Conservation (phyloP, 2,113 vertebrate species). For the Embiotoca jacksoni region DNA sequence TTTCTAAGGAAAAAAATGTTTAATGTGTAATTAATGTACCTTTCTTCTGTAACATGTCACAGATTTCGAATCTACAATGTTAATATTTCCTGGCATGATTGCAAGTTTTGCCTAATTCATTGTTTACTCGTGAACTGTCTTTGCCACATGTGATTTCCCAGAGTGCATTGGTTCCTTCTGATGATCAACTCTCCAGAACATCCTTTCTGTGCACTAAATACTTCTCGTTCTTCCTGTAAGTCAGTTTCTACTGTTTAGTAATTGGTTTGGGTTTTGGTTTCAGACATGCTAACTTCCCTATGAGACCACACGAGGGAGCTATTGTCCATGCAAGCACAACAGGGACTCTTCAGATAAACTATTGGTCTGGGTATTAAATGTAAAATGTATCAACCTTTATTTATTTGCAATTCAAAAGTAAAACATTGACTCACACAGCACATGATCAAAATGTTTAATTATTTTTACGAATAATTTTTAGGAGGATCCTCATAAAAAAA, state of each 20-base stretch:
- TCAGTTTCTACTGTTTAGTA: neutral
- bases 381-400: neutral
- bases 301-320: conserved; percentile 65
- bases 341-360: neutral
- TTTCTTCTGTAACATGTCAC: neutral
- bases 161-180: neutral
- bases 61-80: neutral
- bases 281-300: neutral
- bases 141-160: conserved; percentile 7
- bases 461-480: neutral
- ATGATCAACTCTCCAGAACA: conserved; percentile 9
- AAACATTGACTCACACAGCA: neutral
- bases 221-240: neutral
- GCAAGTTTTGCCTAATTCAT: neutral
- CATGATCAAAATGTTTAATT: neutral
- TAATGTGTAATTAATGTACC: too few species aligned
- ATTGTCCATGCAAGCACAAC: conserved; percentile 29
- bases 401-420: neutral
- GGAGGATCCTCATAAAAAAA: too few species aligned
- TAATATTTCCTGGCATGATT: too few species aligned
- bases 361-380: neutral
- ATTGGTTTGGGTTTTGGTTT: conserved; percentile 13
- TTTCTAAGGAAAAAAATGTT: too few species aligned
- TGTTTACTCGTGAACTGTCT: neutral
- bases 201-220: neutral